Evolutionary conservation across 2,888 invertebrate species (phyloP), one percentile per base, ranked within the genome.

Genomic region (Dicyrtomina minuta): DNA sequence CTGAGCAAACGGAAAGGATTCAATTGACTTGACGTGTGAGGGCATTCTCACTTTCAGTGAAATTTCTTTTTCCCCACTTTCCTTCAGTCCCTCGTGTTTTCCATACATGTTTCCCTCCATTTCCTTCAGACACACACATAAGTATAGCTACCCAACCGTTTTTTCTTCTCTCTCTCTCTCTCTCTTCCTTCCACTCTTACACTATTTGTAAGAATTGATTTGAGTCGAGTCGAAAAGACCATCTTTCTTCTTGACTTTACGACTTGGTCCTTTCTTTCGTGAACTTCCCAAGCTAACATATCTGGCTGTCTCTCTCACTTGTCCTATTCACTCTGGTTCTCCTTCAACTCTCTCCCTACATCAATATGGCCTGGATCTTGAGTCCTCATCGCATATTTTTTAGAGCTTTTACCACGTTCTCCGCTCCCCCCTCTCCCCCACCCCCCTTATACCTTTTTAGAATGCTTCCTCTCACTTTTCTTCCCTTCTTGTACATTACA

Each of bases 191-290:
- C 46, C 62, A 46, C 58, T 39, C 68, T 59, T 53, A 4, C 10
- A 49, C 62, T 62, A 62, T 62, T 62, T 62, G 62, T 49, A 49
- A 17, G 62, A 62, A 62, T 62, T 49, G 62, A 62, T 44, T 62
- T 15, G 49, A 44, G 49, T 27, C 49, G 62, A 62, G 62, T 49
- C n/a, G 49, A n/a, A 62, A 62, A 62, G 27, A 46, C 62, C 62
- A 62, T 62, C 62, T 62, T 62, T 62, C 49, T 62, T 49, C 26
- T 4, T 20, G 44, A 44, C 62, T 24, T 62, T 62, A 26, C 49
- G 62, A 62, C 62, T 65, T 53, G 17, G 20, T 53, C 41, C 53
- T 53, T 55, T 65, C 64, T 51, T 26, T 64, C 46, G 12, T 51
- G 27, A 17, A 33, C 51, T 65, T 20, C 20, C 55, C 49, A 12